A percentile compares a stretch with the other conserved stretches of the same genome.
Conservation (phyloP, 2,888 invertebrate species). For the Heliconius ismenius region DNA sequence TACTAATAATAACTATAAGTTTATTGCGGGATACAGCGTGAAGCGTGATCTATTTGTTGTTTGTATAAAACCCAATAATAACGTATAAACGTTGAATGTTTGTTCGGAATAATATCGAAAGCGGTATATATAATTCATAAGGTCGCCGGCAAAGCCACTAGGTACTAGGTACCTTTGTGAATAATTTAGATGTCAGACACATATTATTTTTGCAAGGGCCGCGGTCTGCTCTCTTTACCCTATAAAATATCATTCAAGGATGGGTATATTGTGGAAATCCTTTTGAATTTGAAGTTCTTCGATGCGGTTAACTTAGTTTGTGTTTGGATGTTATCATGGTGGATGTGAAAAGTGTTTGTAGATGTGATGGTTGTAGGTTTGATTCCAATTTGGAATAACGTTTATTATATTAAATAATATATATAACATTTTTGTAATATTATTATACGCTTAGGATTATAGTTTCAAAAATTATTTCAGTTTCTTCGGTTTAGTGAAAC, state of each 20-base stretch:
- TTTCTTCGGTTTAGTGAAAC: too few relatives aligned
- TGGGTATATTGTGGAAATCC: constrained; percentile 44
- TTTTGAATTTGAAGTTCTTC: constrained; percentile 39
- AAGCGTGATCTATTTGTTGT: not conserved
- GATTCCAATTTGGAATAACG: not conserved
- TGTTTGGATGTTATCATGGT: not conserved
- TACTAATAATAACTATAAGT: too few relatives aligned
- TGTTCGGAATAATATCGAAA: constrained; percentile 66
- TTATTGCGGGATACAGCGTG: not conserved
- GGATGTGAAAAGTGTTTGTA: not conserved
- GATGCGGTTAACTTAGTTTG: not conserved
- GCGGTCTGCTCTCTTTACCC: constrained; percentile 65
- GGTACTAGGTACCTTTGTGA: constrained; percentile 62
- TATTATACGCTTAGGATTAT: too few relatives aligned
- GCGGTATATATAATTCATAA: constrained; percentile 76
- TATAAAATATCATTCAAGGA: constrained; percentile 67
- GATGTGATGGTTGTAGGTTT: not conserved
- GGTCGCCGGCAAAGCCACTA: constrained; percentile 61
- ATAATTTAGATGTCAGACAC: constrained; percentile 73
- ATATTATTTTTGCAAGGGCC: constrained; percentile 75
- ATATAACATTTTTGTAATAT: too few relatives aligned
- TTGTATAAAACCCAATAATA: constrained; percentile 32
- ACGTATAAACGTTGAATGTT: constrained; percentile 53
- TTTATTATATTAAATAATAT: not conserved
- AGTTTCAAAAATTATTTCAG: too few relatives aligned